Percentiles rank a stretch among this genome's conserved stretches.
phyloP scores from a whole-genome alignment of 2,888 invertebrate genomes.

The Macropis europaea region DNA sequence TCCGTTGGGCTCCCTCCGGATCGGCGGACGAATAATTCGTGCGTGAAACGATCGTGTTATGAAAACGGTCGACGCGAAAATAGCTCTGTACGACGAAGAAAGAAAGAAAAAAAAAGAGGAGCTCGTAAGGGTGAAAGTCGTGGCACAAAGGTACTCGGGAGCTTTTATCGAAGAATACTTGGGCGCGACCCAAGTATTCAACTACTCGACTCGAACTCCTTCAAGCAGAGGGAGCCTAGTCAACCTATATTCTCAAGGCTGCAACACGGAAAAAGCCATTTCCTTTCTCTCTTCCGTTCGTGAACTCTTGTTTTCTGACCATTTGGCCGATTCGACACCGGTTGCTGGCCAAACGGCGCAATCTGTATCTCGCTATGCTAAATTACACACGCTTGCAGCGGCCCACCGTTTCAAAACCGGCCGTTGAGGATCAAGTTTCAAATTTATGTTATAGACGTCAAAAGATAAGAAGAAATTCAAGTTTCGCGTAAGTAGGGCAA shows the following conservation, averaged over 20 bases:
- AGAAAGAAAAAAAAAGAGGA: conserved; percentile 17
- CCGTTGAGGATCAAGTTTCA: too few species aligned
- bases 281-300: conserved; percentile 57
- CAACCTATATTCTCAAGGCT: conserved; percentile 69
- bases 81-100: background rate
- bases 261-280: conserved; percentile 62
- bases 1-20: too few species aligned
- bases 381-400: too few species aligned
- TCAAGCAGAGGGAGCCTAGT: conserved; percentile 56
- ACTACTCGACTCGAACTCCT: conserved; percentile 62
- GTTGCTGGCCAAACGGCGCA: conserved; percentile 1
- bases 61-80: conserved; percentile 11
- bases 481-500: too few species aligned
- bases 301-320: conserved; percentile 20
- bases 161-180: conserved; percentile 70
- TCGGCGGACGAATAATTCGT: background rate
- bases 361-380: too few species aligned
- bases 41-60: background rate
- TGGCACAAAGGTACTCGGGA: conserved; percentile 57
- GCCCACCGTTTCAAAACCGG: too few species aligned
- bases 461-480: too few species aligned
- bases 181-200: conserved; percentile 68
- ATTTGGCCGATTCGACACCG: conserved; percentile 1
- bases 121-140: conserved; percentile 24
- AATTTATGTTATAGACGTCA: too few species aligned